Evolutionary conservation across 2,113 vertebrate genomes (phyloP).

Genomic region (Uropsilus gracilis): DNA sequence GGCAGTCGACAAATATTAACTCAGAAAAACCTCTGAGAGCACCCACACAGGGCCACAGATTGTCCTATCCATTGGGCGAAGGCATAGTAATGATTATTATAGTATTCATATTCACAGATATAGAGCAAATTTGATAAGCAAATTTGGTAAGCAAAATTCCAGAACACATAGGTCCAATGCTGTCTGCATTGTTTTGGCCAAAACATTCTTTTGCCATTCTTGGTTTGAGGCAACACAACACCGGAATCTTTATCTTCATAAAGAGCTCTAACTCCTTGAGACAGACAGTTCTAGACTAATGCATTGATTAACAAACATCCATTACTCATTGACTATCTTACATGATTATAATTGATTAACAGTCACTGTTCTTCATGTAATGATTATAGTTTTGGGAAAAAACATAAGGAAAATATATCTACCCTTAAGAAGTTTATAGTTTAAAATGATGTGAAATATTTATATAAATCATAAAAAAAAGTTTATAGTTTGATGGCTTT

Average conservation of each 20-base stretch:
- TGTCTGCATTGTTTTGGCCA: neutral
- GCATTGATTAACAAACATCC: neutral
- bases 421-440: neutral
- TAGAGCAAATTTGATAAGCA: neutral
- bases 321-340: neutral
- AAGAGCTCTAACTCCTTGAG: neutral
- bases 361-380: neutral
- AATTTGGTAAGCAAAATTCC: neutral
- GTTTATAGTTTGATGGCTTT: neutral
- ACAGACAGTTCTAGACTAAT: neutral
- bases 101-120: neutral
- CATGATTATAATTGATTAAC: neutral
- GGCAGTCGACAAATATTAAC: neutral
- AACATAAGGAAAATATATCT: neutral
- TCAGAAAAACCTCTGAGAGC: neutral
- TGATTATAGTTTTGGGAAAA: neutral
- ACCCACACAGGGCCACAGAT: neutral
- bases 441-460: too few relatives aligned
- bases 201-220: neutral
- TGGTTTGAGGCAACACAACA: neutral
- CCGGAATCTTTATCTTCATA: neutral
- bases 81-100: neutral
- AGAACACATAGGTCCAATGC: neutral
- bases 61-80: neutral
- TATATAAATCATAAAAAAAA: too few relatives aligned